phyloP scores from a whole-genome alignment of 2,797 vertebrate species.

The Myoxocephalus aenaeus region DNA sequence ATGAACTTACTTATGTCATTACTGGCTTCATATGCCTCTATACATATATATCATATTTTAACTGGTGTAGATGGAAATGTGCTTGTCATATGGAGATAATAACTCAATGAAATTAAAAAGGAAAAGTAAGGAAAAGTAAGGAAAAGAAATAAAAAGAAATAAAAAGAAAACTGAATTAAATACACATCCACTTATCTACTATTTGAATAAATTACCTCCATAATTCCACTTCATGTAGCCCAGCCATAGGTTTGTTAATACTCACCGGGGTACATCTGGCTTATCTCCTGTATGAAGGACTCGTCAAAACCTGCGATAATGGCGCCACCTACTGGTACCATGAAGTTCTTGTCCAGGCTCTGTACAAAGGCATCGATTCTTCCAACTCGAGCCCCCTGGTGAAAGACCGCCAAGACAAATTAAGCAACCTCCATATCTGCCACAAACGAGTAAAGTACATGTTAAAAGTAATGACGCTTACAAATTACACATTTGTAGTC shows the following conservation, averaged over 20 bases:
- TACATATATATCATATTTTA: no score
- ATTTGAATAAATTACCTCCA: not conserved
- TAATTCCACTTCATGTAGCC: not conserved
- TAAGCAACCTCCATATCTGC: not conserved
- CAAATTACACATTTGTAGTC: not conserved
- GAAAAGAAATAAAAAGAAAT: not conserved
- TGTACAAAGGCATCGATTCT: slow-evolving; percentile 97
- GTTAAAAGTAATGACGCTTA: not conserved
- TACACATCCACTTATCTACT: not conserved
- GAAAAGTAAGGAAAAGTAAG: not conserved
- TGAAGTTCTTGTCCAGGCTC: slow-evolving; percentile 99
- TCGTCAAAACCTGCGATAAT: slow-evolving; percentile 96
- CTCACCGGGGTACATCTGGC: slow-evolving; percentile 97
- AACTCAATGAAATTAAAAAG: not conserved
- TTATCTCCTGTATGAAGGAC: slow-evolving; percentile 94
- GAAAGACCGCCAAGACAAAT: slow-evolving; percentile 6
- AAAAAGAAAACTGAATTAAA: not conserved
- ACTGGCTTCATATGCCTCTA: not conserved
- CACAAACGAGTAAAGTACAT: not conserved
- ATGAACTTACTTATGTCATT: no score
- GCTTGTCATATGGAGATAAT: not conserved
- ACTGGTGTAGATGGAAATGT: not conserved
- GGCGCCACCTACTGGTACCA: slow-evolving; percentile 99
- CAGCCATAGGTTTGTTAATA: not conserved
- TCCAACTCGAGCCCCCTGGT: slow-evolving; percentile 92